phyloP scores from a whole-genome alignment of 2,113 vertebrate genomes.

The Xenopus laevis region DNA sequence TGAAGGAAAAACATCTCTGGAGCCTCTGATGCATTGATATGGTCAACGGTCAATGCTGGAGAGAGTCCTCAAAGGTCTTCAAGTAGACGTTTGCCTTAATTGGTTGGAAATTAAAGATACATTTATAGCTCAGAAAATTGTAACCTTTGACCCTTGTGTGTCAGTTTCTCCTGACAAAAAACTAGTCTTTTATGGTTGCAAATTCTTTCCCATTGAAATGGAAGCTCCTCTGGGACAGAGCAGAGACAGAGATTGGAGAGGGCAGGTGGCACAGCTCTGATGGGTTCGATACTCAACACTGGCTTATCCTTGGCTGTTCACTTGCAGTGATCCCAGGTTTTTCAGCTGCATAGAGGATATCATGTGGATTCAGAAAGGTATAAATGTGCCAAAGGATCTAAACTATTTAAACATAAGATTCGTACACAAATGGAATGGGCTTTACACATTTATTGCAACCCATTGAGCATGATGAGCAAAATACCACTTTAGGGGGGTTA shows the following conservation, averaged over 20 bases:
- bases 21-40: conserved; percentile 55
- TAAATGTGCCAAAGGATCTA: too few relatives aligned
- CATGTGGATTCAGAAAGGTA: too few relatives aligned
- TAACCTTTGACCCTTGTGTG: conserved; percentile 54
- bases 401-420: too few relatives aligned
- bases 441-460: too few relatives aligned
- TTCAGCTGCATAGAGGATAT: not conserved
- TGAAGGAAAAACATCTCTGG: conserved; percentile 53
- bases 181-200: conserved; percentile 54
- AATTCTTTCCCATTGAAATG: conserved; percentile 55
- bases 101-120: conserved; percentile 62
- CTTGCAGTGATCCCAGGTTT: not conserved
- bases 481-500: too few relatives aligned
- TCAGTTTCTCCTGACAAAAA: conserved; percentile 54
- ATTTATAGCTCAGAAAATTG: conserved; percentile 64
- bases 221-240: conserved; percentile 51
- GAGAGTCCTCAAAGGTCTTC: conserved; percentile 41
- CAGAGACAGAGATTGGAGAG: conserved; percentile 13
- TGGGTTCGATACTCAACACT: conserved; percentile 10
- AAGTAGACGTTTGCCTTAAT: conserved; percentile 61
- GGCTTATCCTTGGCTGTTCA: not conserved
- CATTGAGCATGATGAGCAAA: too few relatives aligned
- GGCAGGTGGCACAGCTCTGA: conserved; percentile 17
- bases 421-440: too few relatives aligned
- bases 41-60: conserved; percentile 61